A percentile compares a stretch with the other conserved stretches of the same genome.
Conservation (phyloP, 2,797 vertebrate species). For the Mus minutoides region DNA sequence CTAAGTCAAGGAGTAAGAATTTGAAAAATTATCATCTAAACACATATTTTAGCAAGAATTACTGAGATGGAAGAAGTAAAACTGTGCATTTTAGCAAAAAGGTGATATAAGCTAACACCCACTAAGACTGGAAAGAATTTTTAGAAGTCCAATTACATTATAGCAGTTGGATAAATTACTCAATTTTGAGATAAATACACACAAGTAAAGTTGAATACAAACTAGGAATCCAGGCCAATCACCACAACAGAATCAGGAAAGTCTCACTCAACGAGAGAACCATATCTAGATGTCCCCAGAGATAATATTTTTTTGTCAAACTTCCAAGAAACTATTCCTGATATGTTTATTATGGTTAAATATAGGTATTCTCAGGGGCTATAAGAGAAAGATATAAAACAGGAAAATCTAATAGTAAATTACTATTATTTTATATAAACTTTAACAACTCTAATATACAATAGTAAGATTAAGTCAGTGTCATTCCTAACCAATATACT, state of each 20-base stretch:
- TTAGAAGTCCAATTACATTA: background rate
- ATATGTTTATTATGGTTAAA: background rate
- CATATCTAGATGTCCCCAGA: background rate
- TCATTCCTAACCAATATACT: background rate
- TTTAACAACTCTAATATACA: background rate
- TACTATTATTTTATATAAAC: background rate
- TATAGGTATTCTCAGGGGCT: background rate
- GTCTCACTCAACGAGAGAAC: background rate
- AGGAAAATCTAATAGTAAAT: background rate
- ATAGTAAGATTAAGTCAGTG: background rate
- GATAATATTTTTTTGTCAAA: background rate
- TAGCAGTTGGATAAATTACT: background rate
- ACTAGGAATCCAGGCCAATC: background rate
- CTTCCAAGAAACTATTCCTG: background rate
- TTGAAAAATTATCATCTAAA: background rate
- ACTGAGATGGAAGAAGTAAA: background rate
- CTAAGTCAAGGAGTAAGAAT: background rate
- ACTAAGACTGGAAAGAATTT: background rate
- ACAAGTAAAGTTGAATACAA: background rate
- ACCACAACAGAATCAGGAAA: background rate
- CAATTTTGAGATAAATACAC: background rate
- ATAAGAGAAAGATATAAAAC: background rate
- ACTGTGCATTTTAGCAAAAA: background rate
- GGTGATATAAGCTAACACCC: background rate
- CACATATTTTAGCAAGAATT: background rate